Conservation (phyloP, 2,888 invertebrate species). For the Drosophila acutilabella region DNA sequence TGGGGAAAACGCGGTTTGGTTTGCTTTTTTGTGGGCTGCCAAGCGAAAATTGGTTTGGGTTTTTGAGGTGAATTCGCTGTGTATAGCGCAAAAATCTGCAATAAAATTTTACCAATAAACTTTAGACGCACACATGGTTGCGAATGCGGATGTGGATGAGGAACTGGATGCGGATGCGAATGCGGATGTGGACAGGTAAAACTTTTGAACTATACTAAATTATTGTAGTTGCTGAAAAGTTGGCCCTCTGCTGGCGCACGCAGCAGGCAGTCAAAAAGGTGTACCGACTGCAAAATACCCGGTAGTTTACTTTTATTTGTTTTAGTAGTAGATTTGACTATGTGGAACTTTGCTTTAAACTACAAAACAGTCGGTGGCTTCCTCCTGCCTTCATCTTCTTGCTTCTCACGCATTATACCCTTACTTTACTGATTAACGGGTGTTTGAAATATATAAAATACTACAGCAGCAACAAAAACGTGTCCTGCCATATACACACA, state of each 20-base stretch:
- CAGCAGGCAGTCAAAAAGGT: neutral
- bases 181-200: constrained; percentile 73
- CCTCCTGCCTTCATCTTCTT: too few relatives aligned
- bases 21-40: constrained; percentile 28
- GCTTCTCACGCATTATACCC: neutral
- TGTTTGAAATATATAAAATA: neutral
- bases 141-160: constrained; percentile 48
- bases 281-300: neutral
- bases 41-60: constrained; percentile 36
- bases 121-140: constrained; percentile 56
- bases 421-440: neutral
- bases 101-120: constrained; percentile 80
- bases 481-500: constrained; percentile 36
- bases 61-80: constrained; percentile 21
- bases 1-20: constrained; percentile 27
- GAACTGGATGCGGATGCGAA: constrained; percentile 49
- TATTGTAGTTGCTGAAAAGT: constrained; percentile 77
- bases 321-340: too few relatives aligned
- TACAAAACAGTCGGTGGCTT: too few relatives aligned
- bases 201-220: constrained; percentile 79
- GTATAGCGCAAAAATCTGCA: constrained; percentile 73
- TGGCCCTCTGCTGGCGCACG: constrained; percentile 42
- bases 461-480: constrained; percentile 20
- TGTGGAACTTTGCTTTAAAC: too few relatives aligned
- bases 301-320: neutral